Conservation (phyloP, 2,113 vertebrate species). For the Neoarius graeffei region DNA sequence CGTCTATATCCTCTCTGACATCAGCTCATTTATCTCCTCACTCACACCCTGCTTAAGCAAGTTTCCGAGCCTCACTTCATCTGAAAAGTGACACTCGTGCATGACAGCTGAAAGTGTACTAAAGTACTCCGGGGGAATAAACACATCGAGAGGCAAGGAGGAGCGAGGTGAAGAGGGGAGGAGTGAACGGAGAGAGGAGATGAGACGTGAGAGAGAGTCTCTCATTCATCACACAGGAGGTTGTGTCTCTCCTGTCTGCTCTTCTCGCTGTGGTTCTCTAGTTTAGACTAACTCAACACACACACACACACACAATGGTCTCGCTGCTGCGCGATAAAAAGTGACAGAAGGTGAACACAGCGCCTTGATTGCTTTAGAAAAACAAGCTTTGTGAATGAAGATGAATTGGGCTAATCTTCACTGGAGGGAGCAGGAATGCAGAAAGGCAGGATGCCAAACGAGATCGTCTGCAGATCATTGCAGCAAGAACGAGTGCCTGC, state of each 20-base stretch:
- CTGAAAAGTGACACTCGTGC: constrained; percentile 47
- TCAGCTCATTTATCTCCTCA: constrained; percentile 29
- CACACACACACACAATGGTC: constrained; percentile 65
- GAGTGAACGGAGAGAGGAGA: constrained; percentile 38
- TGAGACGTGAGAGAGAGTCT: background rate
- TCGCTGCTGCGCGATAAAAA: constrained; percentile 44
- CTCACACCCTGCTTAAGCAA: constrained; percentile 19
- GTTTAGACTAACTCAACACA: constrained; percentile 72
- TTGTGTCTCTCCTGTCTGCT: constrained; percentile 27
- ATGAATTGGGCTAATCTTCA: constrained; percentile 47
- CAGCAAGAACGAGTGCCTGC: background rate
- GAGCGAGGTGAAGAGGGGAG: constrained; percentile 31
- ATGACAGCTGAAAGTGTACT: constrained; percentile 47
- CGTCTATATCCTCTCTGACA: background rate
- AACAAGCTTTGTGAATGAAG: constrained; percentile 47
- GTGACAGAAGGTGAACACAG: constrained; percentile 41
- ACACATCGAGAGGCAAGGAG: constrained; percentile 19
- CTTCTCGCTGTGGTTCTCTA: constrained; percentile 21
- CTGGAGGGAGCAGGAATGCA: constrained; percentile 36
- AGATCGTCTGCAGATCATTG: background rate
- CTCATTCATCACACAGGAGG: constrained; percentile 8
- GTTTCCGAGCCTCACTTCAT: constrained; percentile 28
- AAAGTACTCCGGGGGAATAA: constrained; percentile 47
- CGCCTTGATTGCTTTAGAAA: constrained; percentile 56
- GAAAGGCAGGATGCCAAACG: constrained; percentile 4